Base-by-base conservation (phyloP, 1,140 invertebrate genomes). In the Drosophila seguyi region DNA sequence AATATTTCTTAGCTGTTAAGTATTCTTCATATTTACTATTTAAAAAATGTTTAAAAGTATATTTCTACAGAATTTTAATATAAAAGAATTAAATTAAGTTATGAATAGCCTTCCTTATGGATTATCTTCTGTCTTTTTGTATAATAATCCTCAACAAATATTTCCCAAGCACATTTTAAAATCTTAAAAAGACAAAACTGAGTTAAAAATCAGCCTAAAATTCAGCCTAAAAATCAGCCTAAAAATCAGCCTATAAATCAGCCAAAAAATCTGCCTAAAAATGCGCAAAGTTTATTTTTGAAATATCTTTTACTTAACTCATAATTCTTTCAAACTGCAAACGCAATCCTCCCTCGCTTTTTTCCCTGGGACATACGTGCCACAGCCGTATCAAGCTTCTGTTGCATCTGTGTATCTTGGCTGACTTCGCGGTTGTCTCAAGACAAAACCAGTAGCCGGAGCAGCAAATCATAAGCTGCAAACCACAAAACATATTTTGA, bases 401-500 rank as follows among this genome's bases (percentile, higher is more conserved):
- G 34, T 38, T 69, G 31, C 45, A 50, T 52, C 60, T 50, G 44
- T 20, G n/a, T 16, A 2, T 7, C 6, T 36, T 36, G 11, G 25
- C n/a, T 11, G 13, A 16, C 22, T 68, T 31, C 39, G 16, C 16
- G 62, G 27, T 41, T 53, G 60, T 25, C 60, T 38, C 16, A 55
- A 22, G 18, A 59, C 38, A 90, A 81, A 65, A 84, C 76, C 85
- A 88, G 85, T 88, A 88, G 85, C 85, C 22, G 34, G 45, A 60
- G 60, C 56, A 63, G 76, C 79, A 74, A 42, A 87, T 87, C 83
- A 87, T 86, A 79, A 81, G 77, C 63, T 84, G 84, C 59, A 48
- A 57, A 48, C 47, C 47, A 27, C 6, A 36, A 36, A 81, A 91
- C 87, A 84, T 91, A 91, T 91, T 91, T 91, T 91, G 88, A 91